Base-by-base conservation (phyloP, 1,140 invertebrate species). In the Orchestia grillus region DNA sequence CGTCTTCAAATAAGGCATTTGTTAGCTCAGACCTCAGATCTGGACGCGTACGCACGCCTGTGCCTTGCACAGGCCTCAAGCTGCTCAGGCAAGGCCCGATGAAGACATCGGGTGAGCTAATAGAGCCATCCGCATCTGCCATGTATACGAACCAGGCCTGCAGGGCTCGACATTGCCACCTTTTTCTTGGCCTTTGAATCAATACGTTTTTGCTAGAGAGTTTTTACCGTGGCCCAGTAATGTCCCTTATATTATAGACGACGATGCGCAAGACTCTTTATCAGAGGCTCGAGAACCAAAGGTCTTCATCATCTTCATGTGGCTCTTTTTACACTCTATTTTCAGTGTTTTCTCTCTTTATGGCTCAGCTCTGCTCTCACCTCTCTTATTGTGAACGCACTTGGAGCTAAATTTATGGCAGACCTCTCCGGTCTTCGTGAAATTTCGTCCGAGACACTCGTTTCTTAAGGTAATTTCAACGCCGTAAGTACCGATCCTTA, bases 171-270 rank as follows among this genome's bases (percentile, higher is more conserved):
- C 36, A 94, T 94, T 94, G 92, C 92, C 44, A 94, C 92, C 92
- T 94, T 94, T 94, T 94, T 94, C 92, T 94, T 94, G 43, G 92
- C 92, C 92, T 94, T 94, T 94, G 92, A 94, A 94, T 94, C 92
- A 94, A 94, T 94, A 94, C 40, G 92, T 94, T 94, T 94, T 94
- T 94, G 92, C 47, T 47, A 6, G 44, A 44, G 11, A 40, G 36
- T 94, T 94, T 94, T 94, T 94, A 45, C 92, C 92, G 44, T 42
- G 16, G 44, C 43, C 44, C 36, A 94, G 44, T 47, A 94, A 94
- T 94, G 92, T 94, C 92, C 92, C 44, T 94, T 94, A 94, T 94
- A 94, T 94, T 94, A 94, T 94, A 94, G 92, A 94, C 92, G 92
- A 44, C 92, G 92, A 94, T 94, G 92, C 92, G 92, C 44, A 94